Base-by-base conservation (phyloP, 2,888 invertebrate species). In the Mechanitis messenoides region DNA sequence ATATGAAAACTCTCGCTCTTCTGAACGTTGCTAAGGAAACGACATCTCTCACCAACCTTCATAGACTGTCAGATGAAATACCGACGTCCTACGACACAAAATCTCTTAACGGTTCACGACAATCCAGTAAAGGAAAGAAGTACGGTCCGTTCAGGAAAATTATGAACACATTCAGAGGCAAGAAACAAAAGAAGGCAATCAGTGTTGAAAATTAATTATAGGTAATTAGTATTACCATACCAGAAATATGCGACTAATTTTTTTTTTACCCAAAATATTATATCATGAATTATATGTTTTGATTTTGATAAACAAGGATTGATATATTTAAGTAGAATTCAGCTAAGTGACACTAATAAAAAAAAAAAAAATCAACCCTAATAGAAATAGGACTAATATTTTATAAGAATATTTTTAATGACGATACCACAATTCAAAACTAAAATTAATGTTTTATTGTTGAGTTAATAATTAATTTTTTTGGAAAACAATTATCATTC, bases 81-180 rank as follows among this genome's bases (percentile, higher is more conserved):
- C 60, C 64, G 28, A 56, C 47, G 4, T 58, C 65, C 33, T 69
- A 67, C 2, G 79, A 80, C 57, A 69, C 70, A 12, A 69, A 71
- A 38, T 79, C 79, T 0, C 20, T 74, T 3, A 70, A 72, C 66
- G 70, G 61, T 50, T 55, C 71, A 31, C 80, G 74, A 47, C 69
- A 75, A 54, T 64, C 62, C 9, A 73, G 69, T 31, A 71, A 72
- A 11, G 59, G 55, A 60, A 67, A 68, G 53, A 73, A 70, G 53
- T 58, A 60, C 3, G 64, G 68, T 20, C 28, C 61, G 4, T 50
- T 65, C 33, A 55, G 60, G 45, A 65, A 68, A 50, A 60, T 70
- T 9, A 63, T 68, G 50, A 5, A 50, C 45, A 57, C 50, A 6
- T 38, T 55, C 33, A 63, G 62, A 31, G 61, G 64, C 2, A 64